Evolutionary conservation across 2,888 invertebrate genomes (phyloP).

Genomic region (Catocala nupta): DNA sequence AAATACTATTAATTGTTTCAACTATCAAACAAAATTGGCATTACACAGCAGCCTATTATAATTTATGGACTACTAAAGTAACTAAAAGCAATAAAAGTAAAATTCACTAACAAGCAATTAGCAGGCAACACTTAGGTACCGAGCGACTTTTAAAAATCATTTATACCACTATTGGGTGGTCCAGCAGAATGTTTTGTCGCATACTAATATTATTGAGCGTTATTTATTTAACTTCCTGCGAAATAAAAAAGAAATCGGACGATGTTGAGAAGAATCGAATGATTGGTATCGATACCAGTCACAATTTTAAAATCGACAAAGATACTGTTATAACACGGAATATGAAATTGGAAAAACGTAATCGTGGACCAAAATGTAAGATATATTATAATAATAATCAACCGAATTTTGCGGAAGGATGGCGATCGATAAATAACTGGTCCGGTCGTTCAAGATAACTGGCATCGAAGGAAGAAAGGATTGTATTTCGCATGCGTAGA

Average conservation of each 20-base stretch:
- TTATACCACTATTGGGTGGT: not conserved
- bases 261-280: slow-evolving; percentile 55
- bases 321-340: slow-evolving; percentile 74
- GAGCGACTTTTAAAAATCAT: not conserved
- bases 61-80: too few species aligned
- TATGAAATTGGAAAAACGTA: slow-evolving; percentile 65
- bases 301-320: slow-evolving; percentile 70
- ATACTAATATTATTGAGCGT: slow-evolving; percentile 29
- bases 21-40: too few species aligned
- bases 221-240: slow-evolving; percentile 25
- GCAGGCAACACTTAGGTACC: not conserved
- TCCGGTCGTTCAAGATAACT: too few species aligned
- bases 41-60: too few species aligned
- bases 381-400: slow-evolving; percentile 4
- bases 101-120: slow-evolving; percentile 1
- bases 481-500: too few species aligned
- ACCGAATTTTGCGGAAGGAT: too few species aligned
- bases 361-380: slow-evolving; percentile 57
- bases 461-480: too few species aligned
- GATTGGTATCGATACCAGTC: slow-evolving; percentile 69
- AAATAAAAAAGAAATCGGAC: slow-evolving; percentile 26
- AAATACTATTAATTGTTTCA: too few species aligned
- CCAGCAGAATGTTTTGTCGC: slow-evolving; percentile 30
- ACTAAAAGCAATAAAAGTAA: not conserved
- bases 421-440: too few species aligned